A percentile compares a stretch with the other conserved stretches of the same genome.
Evolutionary conservation across 2,888 invertebrate species (phyloP).

Genomic region (Hermaeophaga mercurialis): DNA sequence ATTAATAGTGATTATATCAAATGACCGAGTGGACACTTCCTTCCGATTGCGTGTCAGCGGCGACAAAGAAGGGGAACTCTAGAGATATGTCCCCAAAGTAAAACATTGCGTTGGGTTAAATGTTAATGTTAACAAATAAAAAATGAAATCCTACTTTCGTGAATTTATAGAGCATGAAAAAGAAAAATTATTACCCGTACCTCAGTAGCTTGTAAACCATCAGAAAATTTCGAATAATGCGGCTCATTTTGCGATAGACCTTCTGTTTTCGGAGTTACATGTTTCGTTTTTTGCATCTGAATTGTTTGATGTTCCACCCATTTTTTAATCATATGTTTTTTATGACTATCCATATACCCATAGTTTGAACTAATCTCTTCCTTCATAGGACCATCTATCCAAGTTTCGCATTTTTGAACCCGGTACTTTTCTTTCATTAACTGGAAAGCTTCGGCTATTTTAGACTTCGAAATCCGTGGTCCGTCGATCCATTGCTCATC

Average conservation of each 20-base stretch:
- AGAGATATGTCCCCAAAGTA: no score
- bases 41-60: no score
- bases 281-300: conserved; percentile 72
- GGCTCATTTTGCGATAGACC: background rate
- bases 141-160: no score
- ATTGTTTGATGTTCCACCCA: conserved; percentile 92
- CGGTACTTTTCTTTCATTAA: conserved; percentile 77
- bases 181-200: no score
- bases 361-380: conserved; percentile 66
- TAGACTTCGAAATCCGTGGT: conserved; percentile 84
- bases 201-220: background rate
- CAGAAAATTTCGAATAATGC: background rate
- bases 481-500: conserved; percentile 98
- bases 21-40: no score
- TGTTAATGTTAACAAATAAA: no score
- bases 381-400: conserved; percentile 95
- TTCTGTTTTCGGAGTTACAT: conserved; percentile 42
- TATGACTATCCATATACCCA: conserved; percentile 91
- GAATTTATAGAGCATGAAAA: no score
- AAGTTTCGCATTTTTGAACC: conserved; percentile 84
- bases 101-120: no score
- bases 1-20: no score
- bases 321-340: conserved; percentile 90
- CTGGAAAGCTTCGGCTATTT: conserved; percentile 74
- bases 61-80: no score